These are phyloP conservation scores for Odontocolon sp. DNA, from an alignment of 2,888 invertebrate genomes.

Conservation along the genomic window DNA sequence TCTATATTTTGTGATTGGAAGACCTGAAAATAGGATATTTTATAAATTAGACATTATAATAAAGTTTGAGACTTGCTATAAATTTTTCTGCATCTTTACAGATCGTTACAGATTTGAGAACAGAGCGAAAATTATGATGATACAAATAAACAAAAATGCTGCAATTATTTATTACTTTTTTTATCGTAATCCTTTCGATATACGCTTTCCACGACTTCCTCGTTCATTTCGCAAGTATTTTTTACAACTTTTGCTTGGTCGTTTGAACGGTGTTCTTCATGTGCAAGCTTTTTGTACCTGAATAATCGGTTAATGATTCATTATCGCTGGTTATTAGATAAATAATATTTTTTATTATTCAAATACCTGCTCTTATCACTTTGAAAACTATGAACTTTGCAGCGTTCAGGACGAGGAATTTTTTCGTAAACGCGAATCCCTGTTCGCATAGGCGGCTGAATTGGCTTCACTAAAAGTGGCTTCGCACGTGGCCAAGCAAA, in stretches of 20 bases:
- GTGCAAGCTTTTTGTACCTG: constrained; percentile 83
- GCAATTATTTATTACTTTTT: constrained; percentile 79
- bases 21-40: constrained; percentile 75
- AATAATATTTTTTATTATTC: not conserved
- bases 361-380: constrained; percentile 82
- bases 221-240: constrained; percentile 85
- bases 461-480: constrained; percentile 83
- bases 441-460: constrained; percentile 83
- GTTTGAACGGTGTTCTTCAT: constrained; percentile 84
- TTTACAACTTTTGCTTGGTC: constrained; percentile 83
- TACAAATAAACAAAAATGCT: not conserved
- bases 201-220: constrained; percentile 85
- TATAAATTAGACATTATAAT: too few relatives aligned
- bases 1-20: constrained; percentile 83
- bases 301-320: not conserved
- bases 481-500: constrained; percentile 85
- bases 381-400: constrained; percentile 85
- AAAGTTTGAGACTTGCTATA: too few relatives aligned
- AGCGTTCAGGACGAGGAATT: constrained; percentile 84
- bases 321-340: not conserved
- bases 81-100: too few relatives aligned
- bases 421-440: constrained; percentile 81
- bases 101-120: too few relatives aligned
- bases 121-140: not conserved
- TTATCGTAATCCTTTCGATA: constrained; percentile 85